A percentile compares a stretch with the other conserved stretches of the same genome.
These are phyloP conservation scores for Thalpophila matura DNA, from an alignment of 2,888 invertebrate genomes.

Conservation along the genomic window DNA sequence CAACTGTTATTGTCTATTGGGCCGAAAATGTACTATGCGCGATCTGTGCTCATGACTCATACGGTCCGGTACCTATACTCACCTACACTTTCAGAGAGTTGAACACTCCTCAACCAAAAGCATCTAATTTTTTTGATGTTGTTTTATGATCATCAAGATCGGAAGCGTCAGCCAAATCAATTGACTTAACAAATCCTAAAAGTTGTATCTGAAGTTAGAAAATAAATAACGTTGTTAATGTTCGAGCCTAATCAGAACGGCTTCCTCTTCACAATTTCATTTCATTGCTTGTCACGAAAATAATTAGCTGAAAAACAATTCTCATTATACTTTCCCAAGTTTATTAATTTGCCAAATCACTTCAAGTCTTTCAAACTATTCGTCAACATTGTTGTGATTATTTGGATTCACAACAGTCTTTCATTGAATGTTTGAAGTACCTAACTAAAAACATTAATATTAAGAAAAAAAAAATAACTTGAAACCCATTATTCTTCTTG, in stretches of 20 bases:
- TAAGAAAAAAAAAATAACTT: conserved; percentile 2
- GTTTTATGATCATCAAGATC: conserved; percentile 16
- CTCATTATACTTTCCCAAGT: conserved; percentile 17
- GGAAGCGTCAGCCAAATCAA: conserved; percentile 10
- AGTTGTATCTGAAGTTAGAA: conserved; percentile 1
- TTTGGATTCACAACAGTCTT: conserved; percentile 28
- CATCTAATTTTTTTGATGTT: neutral
- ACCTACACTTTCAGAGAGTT: conserved; percentile 7
- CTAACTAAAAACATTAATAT: conserved; percentile 43
- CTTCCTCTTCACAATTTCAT: conserved; percentile 8
- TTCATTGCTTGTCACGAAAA: conserved; percentile 11
- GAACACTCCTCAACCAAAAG: conserved; percentile 2
- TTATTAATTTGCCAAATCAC: conserved; percentile 31
- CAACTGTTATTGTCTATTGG: too few relatives aligned
- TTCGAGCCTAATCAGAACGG: neutral
- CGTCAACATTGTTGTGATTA: conserved; percentile 33
- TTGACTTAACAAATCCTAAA: conserved; percentile 9
- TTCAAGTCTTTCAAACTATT: conserved; percentile 28
- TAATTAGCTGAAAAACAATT: conserved; percentile 21
- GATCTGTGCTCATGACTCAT: too few relatives aligned
- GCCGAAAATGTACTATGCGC: too few relatives aligned
- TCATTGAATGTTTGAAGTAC: conserved; percentile 19
- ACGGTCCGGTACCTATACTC: too few relatives aligned
- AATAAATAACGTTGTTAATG: conserved; percentile 1
- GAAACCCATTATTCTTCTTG: conserved; percentile 46